These are phyloP conservation scores for Melanogrammus aeglefinus DNA, from an alignment of 2,797 vertebrate genomes.

Conservation along the genomic window DNA sequence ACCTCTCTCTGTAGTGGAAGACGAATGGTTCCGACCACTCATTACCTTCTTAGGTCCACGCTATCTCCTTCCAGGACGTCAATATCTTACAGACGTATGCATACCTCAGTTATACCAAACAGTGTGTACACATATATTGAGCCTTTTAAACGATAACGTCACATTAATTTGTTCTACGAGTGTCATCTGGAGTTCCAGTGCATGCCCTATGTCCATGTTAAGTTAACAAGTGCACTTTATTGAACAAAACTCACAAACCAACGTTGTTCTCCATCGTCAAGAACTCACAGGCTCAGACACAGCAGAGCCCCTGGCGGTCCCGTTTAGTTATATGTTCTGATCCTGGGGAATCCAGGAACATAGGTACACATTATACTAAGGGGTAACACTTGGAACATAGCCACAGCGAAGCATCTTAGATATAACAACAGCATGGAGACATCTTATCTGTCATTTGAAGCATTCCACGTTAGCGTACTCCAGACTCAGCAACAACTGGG, in stretches of 20 bases:
- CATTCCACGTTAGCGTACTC: neutral
- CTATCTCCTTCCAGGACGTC: neutral
- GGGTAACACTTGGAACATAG: neutral
- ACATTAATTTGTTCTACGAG: neutral
- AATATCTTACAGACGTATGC: neutral
- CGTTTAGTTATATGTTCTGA: neutral
- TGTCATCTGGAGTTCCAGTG: constrained; percentile 2
- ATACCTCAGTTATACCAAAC: neutral
- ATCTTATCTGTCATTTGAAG: neutral
- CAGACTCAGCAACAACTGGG: neutral
- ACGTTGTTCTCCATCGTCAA: neutral
- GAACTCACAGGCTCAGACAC: neutral
- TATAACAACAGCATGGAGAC: neutral
- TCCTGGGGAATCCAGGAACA: neutral
- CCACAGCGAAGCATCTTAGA: neutral
- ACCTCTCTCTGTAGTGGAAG: constrained; percentile 5
- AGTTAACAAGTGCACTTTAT: neutral
- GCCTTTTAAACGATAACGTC: neutral
- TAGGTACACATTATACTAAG: neutral
- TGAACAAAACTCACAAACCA: neutral
- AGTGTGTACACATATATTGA: neutral
- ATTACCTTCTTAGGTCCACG: neutral
- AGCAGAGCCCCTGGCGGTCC: neutral
- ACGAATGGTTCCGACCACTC: neutral
- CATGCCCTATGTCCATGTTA: constrained; percentile 1